Evolutionary conservation across 1,140 invertebrate species (phyloP), one percentile per base, ranked within the genome.

Genomic region (Heliconius nattereri): DNA sequence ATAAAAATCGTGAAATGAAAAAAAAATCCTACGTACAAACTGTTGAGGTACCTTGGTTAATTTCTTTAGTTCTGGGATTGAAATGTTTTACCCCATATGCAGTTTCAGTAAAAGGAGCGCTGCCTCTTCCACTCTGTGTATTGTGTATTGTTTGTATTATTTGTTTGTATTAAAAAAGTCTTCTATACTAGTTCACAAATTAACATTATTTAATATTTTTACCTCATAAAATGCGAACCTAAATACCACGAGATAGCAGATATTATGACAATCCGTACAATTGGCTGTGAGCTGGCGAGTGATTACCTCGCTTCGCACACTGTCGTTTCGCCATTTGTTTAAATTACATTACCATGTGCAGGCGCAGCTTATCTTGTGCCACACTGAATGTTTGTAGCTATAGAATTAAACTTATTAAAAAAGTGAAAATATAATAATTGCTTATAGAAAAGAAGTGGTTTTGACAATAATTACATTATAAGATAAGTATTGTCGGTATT

Each of bases 271-370:
- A 71, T 37, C 71, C 71, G 35, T 71, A 37, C 71, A 37, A 72
- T 72, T 40, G 82, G 76, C 37, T 19, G 90, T 90, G 90, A 91
- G 89, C 86, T 83, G 86, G 75, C 60, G 23, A 70, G 40, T 85
- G 87, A 91, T 90, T 91, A 92, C 90, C 90, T 86, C 83, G 82
- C 89, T 91, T 91, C 92, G 90, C 92, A 92, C 91, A 92, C 91
- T 89, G 91, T 91, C 88, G 86, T 83, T 76, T 79, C 85, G 80
- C 87, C 91, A 93, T 93, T 93, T 93, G 91, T 92, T 93, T 93
- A 91, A 93, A 93, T 93, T 92, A 89, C 92, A 90, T 92, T 91
- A 90, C 84, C 90, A 91, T 92, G 90, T 92, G 87, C 89, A 87
- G 88, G 87, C 81, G 86, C 84, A 66, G 73, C 9, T 84, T 71